These are phyloP conservation scores for Oxyteleia sp. DNA, from an alignment of 2,888 invertebrate species.

Conservation along the genomic window DNA sequence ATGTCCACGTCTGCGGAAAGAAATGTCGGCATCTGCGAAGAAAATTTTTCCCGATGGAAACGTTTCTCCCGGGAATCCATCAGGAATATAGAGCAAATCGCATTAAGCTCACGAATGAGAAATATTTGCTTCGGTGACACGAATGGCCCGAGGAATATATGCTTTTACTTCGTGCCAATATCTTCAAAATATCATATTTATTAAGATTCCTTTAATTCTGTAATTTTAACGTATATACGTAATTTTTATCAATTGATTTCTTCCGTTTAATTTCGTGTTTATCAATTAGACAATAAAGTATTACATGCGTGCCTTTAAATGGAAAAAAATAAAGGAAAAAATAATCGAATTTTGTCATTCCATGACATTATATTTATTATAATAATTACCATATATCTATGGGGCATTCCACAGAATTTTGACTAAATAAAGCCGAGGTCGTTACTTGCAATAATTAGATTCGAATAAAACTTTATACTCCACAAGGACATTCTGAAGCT, in stretches of 20 bases:
- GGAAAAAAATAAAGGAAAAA: neutral
- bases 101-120: constrained; percentile 66
- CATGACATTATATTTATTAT: too few relatives aligned
- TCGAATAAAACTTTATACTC: too few relatives aligned
- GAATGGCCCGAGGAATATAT: constrained; percentile 60
- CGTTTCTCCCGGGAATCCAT: constrained; percentile 63
- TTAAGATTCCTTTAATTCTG: constrained; percentile 54
- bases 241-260: constrained; percentile 23
- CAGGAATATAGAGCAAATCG: constrained; percentile 66
- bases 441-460: too few relatives aligned
- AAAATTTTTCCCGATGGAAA: constrained; percentile 69
- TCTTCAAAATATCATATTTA: constrained; percentile 57
- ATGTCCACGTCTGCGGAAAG: constrained; percentile 65
- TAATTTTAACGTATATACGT: constrained; percentile 25
- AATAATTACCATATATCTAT: too few relatives aligned
- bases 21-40: constrained; percentile 65
- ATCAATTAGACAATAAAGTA: constrained; percentile 20
- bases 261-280: constrained; percentile 18
- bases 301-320: neutral
- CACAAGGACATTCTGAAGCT: too few relatives aligned
- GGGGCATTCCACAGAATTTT: too few relatives aligned
- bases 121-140: constrained; percentile 68
- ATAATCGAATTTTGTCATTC: too few relatives aligned
- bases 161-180: constrained; percentile 31
- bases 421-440: too few relatives aligned